These are phyloP conservation scores for Macaca mulatta DNA, from an alignment of 2,113 vertebrate species.

Conservation along the genomic window DNA sequence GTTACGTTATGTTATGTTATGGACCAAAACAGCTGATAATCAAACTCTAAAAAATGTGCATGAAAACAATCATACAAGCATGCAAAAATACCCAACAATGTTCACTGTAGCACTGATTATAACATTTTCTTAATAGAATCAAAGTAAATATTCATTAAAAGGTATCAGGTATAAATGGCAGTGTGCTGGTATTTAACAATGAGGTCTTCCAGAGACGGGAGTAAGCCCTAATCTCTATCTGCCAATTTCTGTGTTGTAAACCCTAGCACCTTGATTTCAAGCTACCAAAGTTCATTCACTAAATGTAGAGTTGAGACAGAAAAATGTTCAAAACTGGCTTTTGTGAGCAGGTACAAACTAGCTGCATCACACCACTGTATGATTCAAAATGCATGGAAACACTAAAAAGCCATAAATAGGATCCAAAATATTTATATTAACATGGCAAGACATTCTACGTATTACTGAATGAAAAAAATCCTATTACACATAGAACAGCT, in stretches of 20 bases:
- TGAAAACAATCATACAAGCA: neutral
- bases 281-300: neutral
- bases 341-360: neutral
- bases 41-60: neutral
- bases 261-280: neutral
- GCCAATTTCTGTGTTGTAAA: neutral
- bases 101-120: neutral
- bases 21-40: neutral
- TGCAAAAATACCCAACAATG: neutral
- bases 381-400: neutral
- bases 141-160: constrained; percentile 8
- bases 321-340: neutral
- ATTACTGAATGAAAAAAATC: neutral
- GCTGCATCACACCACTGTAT: neutral
- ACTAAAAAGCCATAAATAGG: neutral
- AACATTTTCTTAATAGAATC: neutral
- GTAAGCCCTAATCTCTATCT: neutral
- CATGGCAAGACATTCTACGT: neutral
- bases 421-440: neutral
- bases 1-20: neutral
- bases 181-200: neutral
- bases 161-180: neutral
- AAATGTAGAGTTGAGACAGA: neutral
- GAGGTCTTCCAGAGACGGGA: neutral
- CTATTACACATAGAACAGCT: neutral